Evolutionary conservation across 2,113 vertebrate species (phyloP).

Genomic region (Apodemus speciosus): DNA sequence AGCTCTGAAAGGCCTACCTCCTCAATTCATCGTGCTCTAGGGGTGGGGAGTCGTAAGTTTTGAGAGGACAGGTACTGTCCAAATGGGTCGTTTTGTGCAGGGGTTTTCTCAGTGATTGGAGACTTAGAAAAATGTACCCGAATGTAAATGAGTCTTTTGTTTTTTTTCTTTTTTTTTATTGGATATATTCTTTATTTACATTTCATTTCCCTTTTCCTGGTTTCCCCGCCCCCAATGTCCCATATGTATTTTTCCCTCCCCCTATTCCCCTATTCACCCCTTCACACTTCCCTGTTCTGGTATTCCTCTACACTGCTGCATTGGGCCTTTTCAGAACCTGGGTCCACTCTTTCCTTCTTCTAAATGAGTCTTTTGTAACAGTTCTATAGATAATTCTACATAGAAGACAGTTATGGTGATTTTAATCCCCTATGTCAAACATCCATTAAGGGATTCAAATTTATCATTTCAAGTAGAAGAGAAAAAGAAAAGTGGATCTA

Average conservation of each 20-base stretch:
- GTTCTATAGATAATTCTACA: not conserved
- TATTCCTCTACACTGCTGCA: too few species aligned
- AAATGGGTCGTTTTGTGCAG: not conserved
- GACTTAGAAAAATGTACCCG: constrained; percentile 24
- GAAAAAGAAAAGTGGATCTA: not conserved
- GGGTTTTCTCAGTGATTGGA: not conserved
- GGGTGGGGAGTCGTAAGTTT: not conserved
- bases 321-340: too few species aligned
- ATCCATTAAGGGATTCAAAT: not conserved
- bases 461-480: not conserved
- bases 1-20: not conserved
- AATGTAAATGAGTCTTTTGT: constrained; percentile 22
- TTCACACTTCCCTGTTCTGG: too few species aligned
- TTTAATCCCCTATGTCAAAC: not conserved
- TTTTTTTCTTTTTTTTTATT: too few species aligned
- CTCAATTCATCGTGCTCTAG: not conserved
- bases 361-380: not conserved
- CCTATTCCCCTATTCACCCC: too few species aligned
- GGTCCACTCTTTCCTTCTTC: too few species aligned
- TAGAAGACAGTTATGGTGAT: not conserved
- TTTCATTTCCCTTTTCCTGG: too few species aligned
- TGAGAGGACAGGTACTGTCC: rapidly evolving
- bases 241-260: too few species aligned
- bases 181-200: too few species aligned
- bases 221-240: too few species aligned